Evolutionary conservation across 2,797 vertebrate genomes (phyloP).

Genomic region (Pteronotus mesoamericanus): DNA sequence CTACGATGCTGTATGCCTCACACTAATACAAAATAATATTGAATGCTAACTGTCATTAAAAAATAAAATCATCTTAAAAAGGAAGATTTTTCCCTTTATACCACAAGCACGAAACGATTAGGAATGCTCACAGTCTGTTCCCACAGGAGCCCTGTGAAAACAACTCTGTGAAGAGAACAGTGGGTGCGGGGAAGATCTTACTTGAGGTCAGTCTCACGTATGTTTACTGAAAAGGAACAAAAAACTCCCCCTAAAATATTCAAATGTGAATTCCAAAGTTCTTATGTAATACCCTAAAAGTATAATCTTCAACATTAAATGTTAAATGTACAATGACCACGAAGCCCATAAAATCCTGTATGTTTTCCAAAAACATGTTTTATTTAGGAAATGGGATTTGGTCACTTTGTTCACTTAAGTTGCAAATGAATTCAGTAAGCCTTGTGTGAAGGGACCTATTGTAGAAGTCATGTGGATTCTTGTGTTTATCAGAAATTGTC

Average conservation of each 20-base stretch:
- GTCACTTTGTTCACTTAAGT: neutral
- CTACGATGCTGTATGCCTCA: neutral
- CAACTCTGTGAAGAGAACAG: neutral
- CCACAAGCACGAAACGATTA: neutral
- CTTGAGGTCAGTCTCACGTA: neutral
- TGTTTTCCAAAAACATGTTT: neutral
- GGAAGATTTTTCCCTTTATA: neutral
- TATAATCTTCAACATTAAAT: neutral
- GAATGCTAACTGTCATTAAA: neutral
- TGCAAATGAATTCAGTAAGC: neutral
- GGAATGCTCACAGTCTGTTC: neutral
- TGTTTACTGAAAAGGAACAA: neutral
- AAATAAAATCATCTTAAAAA: neutral
- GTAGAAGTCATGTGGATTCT: neutral
- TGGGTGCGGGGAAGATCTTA: neutral
- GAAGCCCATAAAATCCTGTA: neutral
- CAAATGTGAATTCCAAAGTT: neutral
- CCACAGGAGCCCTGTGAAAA: neutral
- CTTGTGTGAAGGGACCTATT: neutral
- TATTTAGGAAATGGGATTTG: neutral
- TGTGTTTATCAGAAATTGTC: neutral
- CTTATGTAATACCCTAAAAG: neutral
- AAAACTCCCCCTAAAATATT: neutral
- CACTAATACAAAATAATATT: neutral
- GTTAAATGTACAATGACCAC: neutral